These are phyloP conservation scores for Drosophila sucinea DNA, from an alignment of 1,140 invertebrate genomes.

Conservation along the genomic window DNA sequence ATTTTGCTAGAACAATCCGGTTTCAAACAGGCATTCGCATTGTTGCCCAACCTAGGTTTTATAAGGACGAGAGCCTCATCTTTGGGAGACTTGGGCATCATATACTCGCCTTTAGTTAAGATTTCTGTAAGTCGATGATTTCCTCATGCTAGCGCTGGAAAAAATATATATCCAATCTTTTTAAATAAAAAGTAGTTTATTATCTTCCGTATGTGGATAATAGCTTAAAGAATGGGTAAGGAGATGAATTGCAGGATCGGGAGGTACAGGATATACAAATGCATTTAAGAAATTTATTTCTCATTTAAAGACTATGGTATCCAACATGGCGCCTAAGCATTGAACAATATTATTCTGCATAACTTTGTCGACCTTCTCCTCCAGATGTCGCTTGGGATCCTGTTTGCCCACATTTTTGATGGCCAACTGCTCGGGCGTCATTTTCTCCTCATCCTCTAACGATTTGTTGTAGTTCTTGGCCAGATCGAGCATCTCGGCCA, in stretches of 20 bases:
- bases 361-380: conserved; percentile 98
- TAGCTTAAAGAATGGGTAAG: conserved; percentile 49
- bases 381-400: conserved; percentile 99
- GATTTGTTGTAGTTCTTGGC: conserved; percentile 99
- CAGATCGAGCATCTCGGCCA: conserved; percentile 98
- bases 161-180: conserved; percentile 5
- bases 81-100: too few species aligned
- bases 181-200: conserved; percentile 61
- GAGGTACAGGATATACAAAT: conserved; percentile 45
- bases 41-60: too few species aligned
- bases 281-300: conserved; percentile 11
- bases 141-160: neutral
- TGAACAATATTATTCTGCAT: conserved; percentile 99
- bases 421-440: conserved; percentile 99
- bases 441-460: conserved; percentile 99
- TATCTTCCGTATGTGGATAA: conserved; percentile 21
- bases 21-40: too few species aligned
- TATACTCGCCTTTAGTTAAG: too few species aligned
- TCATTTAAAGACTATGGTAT: conserved; percentile 96
- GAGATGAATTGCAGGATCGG: conserved; percentile 16
- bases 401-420: conserved; percentile 99
- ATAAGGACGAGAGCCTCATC: too few species aligned
- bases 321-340: conserved; percentile 98
- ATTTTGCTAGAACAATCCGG: too few species aligned
- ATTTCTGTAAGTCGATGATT: too few species aligned